phyloP scores from a whole-genome alignment of 2,113 vertebrate genomes.

The Syngnathus typhle region DNA sequence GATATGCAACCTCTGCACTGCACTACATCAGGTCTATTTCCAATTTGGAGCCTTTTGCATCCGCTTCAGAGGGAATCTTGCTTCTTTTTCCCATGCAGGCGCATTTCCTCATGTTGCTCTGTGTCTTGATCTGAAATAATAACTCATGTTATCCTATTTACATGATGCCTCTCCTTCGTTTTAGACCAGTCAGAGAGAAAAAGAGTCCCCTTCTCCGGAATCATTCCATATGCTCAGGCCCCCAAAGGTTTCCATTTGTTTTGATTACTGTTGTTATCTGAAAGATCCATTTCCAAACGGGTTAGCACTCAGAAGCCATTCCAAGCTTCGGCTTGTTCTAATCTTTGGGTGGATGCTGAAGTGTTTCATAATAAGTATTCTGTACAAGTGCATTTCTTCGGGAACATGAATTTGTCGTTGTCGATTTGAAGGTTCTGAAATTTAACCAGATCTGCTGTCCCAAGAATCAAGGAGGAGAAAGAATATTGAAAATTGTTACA shows the following conservation, averaged over 20 bases:
- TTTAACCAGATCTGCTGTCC: slow-evolving; percentile 6
- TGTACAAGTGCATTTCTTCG: background rate
- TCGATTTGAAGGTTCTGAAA: slow-evolving; percentile 25
- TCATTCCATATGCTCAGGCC: slow-evolving; percentile 99
- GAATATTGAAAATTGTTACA: slow-evolving; percentile 18
- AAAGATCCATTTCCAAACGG: slow-evolving; percentile 56
- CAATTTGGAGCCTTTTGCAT: slow-evolving; percentile 31
- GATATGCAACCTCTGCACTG: slow-evolving; percentile 28
- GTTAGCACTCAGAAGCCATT: slow-evolving; percentile 31
- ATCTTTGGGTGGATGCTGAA: slow-evolving; percentile 1
- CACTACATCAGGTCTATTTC: slow-evolving; percentile 26
- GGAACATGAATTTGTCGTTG: background rate
- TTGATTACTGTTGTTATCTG: slow-evolving; percentile 68
- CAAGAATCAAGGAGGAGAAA: slow-evolving; percentile 30
- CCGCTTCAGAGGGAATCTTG: slow-evolving; percentile 63
- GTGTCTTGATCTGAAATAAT: slow-evolving; percentile 38
- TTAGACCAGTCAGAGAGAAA: slow-evolving; percentile 99
- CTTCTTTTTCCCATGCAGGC: slow-evolving; percentile 42
- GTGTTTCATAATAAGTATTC: background rate
- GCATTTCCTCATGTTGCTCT: slow-evolving; percentile 34
- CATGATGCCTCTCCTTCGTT: slow-evolving; percentile 95
- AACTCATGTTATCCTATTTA: slow-evolving; percentile 71
- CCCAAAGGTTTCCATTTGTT: slow-evolving; percentile 92
- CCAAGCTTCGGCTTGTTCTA: slow-evolving; percentile 1
- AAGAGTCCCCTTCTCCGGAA: slow-evolving; percentile 98